Percentiles rank a stretch among this genome's conserved stretches.
phyloP scores from a whole-genome alignment of 2,888 invertebrate genomes.

The Thera obeliscata region DNA sequence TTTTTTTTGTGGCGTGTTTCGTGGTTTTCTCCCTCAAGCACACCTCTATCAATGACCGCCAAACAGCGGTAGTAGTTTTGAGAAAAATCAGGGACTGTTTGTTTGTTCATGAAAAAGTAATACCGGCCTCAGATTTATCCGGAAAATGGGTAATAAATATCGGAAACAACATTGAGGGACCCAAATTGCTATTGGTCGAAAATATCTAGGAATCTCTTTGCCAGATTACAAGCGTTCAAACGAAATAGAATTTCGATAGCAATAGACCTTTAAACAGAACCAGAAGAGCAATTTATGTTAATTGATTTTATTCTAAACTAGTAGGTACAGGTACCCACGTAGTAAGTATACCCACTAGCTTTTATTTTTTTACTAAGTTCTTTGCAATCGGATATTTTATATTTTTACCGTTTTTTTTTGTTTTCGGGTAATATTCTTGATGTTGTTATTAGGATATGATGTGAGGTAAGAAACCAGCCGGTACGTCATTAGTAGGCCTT shows the following conservation, averaged over 20 bases:
- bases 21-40: too few relatives aligned
- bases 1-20: too few relatives aligned
- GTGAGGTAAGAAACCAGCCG: too few relatives aligned
- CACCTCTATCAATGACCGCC: neutral
- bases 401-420: too few relatives aligned
- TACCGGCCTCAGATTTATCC: neutral
- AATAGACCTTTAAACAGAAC: constrained; percentile 10
- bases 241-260: constrained; percentile 35
- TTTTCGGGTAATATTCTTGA: too few relatives aligned
- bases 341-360: too few relatives aligned
- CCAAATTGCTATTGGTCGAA: constrained; percentile 38
- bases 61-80: neutral
- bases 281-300: constrained; percentile 5
- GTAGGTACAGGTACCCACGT: neutral
- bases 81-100: neutral
- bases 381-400: too few relatives aligned
- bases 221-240: constrained; percentile 24
- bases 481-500: too few relatives aligned
- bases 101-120: neutral
- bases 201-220: constrained; percentile 25
- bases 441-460: too few relatives aligned
- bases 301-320: constrained; percentile 4
- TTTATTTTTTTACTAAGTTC: neutral
- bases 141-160: constrained; percentile 38
- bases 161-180: constrained; percentile 14